These are phyloP conservation scores for Parelbella ahira DNA, from an alignment of 2,888 invertebrate species.

Conservation along the genomic window DNA sequence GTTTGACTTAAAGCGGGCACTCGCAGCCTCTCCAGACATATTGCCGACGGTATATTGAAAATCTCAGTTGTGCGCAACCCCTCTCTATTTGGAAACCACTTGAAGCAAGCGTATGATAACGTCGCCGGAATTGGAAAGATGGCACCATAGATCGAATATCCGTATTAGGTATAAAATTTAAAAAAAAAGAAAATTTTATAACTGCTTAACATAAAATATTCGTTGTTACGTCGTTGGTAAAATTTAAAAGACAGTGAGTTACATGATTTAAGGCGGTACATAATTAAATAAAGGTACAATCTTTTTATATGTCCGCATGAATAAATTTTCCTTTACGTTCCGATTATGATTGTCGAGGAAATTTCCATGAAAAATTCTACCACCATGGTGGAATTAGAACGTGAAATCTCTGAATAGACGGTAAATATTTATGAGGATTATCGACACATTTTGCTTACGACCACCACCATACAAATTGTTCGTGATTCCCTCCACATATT, in stretches of 20 bases:
- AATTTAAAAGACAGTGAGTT: too few relatives aligned
- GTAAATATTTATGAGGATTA: conserved; percentile 29
- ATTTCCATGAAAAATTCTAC: conserved; percentile 19
- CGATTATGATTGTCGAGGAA: conserved; percentile 6
- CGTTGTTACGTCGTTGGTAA: too few relatives aligned
- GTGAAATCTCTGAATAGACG: conserved; percentile 24
- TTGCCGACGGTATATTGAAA: conserved; percentile 59
- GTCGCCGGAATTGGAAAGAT: conserved; percentile 38
- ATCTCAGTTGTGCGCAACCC: conserved; percentile 51
- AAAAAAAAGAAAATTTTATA: too few relatives aligned
- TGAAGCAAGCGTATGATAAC: conserved; percentile 45
- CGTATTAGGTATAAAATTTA: too few relatives aligned
- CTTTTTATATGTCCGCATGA: conserved; percentile 8
- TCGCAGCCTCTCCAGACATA: conserved; percentile 50
- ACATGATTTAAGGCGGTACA: too few relatives aligned
- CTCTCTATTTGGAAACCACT: conserved; percentile 56
- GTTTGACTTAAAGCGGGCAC: conserved; percentile 54
- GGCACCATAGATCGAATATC: too few relatives aligned
- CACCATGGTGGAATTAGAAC: conserved; percentile 15
- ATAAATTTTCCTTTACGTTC: conserved; percentile 6
- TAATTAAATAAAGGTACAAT: too few relatives aligned
- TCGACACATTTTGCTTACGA: conserved; percentile 23
- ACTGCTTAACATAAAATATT: too few relatives aligned
- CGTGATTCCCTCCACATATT: too few relatives aligned
- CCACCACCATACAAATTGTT: too few relatives aligned